Evolutionary conservation across 2,797 vertebrate species (phyloP), one percentile per base, ranked within the genome.

Genomic region (Clarias pachynema): DNA sequence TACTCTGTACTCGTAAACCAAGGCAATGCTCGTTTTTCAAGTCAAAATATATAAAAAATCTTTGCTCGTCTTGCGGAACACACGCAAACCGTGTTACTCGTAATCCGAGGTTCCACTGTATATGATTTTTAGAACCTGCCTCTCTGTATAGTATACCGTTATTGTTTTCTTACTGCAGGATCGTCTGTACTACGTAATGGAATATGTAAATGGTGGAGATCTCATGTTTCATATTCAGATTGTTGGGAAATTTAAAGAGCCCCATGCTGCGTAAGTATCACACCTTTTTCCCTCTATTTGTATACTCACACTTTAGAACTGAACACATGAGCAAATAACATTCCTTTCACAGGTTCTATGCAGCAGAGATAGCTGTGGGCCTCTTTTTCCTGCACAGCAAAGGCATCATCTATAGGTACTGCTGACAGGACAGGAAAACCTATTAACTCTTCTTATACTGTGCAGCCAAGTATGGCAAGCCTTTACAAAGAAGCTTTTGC

Each of bases 161-260:
- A 75, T 80, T 53, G 3, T 5, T 56, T 82, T 85, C 40, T 66
- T 88, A 73, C 83, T 82, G 24, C 89, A 95, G 95, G 95, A 96
- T 79, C 95, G 95, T 12, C 93, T 96, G 78, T 96, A 95, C 89
- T 98, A 97, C 31, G 97, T 97, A 88, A 98, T 98, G 97, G 97
- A 98, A 84, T 98, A 97, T 12, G 97, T 98, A 84, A 96, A 97
- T 0, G 97, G 97, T 5, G 97, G 97, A 24, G 97, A 98, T 92
- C 93, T 98, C 90, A 98, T 98, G 97, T 98, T 97, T 92, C 97
- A 98, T 93, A 98, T 98, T 88, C 97, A 98, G 92, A 97, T 97
- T 77, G 90, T 98, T 77, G 97, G 97, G 85, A 98, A 98, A 91
- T 98, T 98, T 94, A 97, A 97, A 94, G 97, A 98, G 92, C 95